Base-by-base conservation (phyloP, 2,113 vertebrate species). In the Hemibagrus wyckioides region DNA sequence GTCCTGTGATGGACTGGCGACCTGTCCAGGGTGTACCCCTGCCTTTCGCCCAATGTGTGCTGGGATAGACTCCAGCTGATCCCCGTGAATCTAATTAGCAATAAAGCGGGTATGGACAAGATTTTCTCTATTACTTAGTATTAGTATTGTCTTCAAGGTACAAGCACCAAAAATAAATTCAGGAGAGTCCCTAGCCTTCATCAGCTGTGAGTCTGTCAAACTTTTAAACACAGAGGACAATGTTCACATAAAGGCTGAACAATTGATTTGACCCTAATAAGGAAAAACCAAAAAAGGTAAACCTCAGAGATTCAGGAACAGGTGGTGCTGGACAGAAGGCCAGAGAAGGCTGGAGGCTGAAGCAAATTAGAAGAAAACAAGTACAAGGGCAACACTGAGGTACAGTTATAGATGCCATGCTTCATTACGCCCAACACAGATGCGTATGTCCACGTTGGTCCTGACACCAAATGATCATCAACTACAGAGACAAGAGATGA, bases 291-390 rank as follows among this genome's bases (percentile, higher is more conserved):
- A 17, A 21, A 14, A 48, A 81, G 23, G 21, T 85, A 86, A 67
- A 84, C 76, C 82, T 59, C 23, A 19, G 41, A 57, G 44, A 8
- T n/a, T 52, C 33, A 23, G 63, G 87, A 92, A 88, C 75, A 57
- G 90, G 90, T 91, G 50, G 91, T 92, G 92, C 75, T 28, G 65
- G 84, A 76, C 86, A 86, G 88, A 79, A 36, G 57, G 87, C 76
- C 85, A 87, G 83, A 67, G 81, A 56, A 33, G 81, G 77, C 88
- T 80, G 67, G 87, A 83, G 57, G 90, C 56, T 7, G 41, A 50
- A 56, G 41, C 25, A 84, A 83, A 36, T 2, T 19, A 1, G 25
- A 76, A 79, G 57, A 50, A 50, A 77, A 39, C 61, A 86, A 36
- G 67, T 33, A 41, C 39, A 21, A 71, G 65, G 75, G 48, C 36